Percentiles rank a stretch among this genome's conserved stretches.
Evolutionary conservation across 2,113 vertebrate genomes (phyloP).

Genomic region (Albula goreensis): DNA sequence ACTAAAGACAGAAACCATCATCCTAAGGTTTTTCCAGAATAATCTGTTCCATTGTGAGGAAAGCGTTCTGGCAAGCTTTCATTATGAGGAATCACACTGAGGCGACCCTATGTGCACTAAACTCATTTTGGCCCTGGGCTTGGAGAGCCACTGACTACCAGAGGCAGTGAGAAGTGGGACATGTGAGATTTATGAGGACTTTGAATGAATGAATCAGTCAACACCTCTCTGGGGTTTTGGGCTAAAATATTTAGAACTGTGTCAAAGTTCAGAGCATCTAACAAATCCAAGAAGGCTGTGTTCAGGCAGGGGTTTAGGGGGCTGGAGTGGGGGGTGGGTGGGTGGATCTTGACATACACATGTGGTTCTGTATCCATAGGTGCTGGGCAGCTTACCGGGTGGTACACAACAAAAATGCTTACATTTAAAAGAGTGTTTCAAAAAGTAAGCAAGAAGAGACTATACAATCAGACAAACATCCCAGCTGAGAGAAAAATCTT

Average conservation of each 20-base stretch:
- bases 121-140: not conserved
- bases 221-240: not conserved
- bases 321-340: not conserved
- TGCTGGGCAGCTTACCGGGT: not conserved
- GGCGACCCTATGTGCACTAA: not conserved
- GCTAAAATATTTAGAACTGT: not conserved
- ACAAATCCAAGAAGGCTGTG: not conserved
- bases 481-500: not conserved
- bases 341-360: not conserved
- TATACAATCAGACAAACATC: not conserved
- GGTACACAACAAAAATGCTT: not conserved
- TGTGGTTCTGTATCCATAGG: not conserved
- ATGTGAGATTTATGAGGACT: not conserved
- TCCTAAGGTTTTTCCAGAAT: not conserved
- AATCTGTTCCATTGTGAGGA: not conserved
- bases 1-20: not conserved
- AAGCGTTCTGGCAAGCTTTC: not conserved
- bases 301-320: not conserved
- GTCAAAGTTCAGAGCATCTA: not conserved
- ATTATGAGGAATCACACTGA: not conserved
- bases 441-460: not conserved
- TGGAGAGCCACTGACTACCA: not conserved
- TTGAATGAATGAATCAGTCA: slow-evolving; percentile 4
- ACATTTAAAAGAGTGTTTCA: not conserved
- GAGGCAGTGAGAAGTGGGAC: not conserved